Base-by-base conservation (phyloP, 2,888 invertebrate genomes). In the Mimachlamys varia region DNA sequence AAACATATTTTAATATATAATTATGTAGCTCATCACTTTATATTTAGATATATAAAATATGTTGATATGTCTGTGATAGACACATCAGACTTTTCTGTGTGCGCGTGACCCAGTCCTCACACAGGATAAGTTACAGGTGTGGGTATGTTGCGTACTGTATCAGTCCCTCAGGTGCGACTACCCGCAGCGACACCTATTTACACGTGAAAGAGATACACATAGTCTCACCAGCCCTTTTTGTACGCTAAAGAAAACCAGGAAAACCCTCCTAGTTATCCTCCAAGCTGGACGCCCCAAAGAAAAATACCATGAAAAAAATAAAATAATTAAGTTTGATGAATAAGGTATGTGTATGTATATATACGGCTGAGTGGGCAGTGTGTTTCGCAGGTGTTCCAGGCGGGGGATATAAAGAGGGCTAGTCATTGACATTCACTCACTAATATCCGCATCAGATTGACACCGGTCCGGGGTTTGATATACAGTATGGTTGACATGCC, bases 281-380 rank as follows among this genome's bases (percentile, higher is more conserved):
- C 27, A 15, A 17, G 76, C 76, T 76, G 76, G 76, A 76, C 76
- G 76, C 33, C 76, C 62, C 76, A 76, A 33, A 76, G 76, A 76
- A 76, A 76, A 76, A 76, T 76, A 76, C 76, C 76, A 33, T 76
- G 76, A 76, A 76, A 76, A 76, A 76, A 76, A 76, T 76, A 76
- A 76, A 76, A 76, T 76, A 76, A 76, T 76, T 76, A 76, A 76
- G 76, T 76, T 76, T 76, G 2, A 76, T 76, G 76, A 76, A 76
- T 76, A 22, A 19, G 33, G 76, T 76, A 76, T 27, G 76, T 76
- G 76, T 76, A 76, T 27, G 33, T 76, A 27, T 76, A 76, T 76
- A 2, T 76, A 62, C 62, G 62, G 62, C 62, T 62, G 62, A 22
- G 15, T 62, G 62, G 76, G 33, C 33, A 33, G 76, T 33, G 76